Conservation (phyloP, 2,888 invertebrate genomes). For the Drosophila prostipennis region DNA sequence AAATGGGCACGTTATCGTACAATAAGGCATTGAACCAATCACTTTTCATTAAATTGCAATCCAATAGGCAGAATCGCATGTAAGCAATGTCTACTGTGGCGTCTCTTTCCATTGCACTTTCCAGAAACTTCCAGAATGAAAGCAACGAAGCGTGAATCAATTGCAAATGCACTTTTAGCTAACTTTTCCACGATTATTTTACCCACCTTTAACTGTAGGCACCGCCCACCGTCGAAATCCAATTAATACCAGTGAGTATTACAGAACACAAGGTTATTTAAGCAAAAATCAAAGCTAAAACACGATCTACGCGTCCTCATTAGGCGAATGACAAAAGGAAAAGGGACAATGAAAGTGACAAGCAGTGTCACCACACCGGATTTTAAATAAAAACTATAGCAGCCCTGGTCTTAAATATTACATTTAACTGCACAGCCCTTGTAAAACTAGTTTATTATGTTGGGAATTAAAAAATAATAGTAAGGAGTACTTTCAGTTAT, state of each 20-base stretch:
- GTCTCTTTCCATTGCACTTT: slow-evolving; percentile 4
- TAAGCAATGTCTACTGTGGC: background rate
- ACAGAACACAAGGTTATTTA: background rate
- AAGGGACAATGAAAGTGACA: slow-evolving; percentile 28
- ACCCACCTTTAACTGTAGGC: slow-evolving; percentile 20
- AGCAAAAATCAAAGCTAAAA: background rate
- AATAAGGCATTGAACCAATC: too few relatives aligned
- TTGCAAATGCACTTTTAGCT: slow-evolving; percentile 8
- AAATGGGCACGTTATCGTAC: too few relatives aligned
- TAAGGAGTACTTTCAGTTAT: too few relatives aligned
- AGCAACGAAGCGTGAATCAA: slow-evolving; percentile 14
- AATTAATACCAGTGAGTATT: background rate
- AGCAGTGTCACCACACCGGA: slow-evolving; percentile 22
- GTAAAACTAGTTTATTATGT: too few relatives aligned
- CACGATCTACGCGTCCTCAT: slow-evolving; percentile 3
- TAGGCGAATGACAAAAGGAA: slow-evolving; percentile 3
- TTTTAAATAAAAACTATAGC: background rate
- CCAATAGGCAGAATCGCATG: background rate
- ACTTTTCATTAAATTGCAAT: background rate
- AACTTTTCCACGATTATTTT: background rate
- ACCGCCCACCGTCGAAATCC: slow-evolving; percentile 11
- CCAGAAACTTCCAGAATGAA: slow-evolving; percentile 7
- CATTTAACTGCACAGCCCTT: too few relatives aligned
- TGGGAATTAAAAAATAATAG: too few relatives aligned
- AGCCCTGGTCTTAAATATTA: background rate